Conservation (phyloP, 2,113 vertebrate genomes). For the Epinephelus moara region DNA sequence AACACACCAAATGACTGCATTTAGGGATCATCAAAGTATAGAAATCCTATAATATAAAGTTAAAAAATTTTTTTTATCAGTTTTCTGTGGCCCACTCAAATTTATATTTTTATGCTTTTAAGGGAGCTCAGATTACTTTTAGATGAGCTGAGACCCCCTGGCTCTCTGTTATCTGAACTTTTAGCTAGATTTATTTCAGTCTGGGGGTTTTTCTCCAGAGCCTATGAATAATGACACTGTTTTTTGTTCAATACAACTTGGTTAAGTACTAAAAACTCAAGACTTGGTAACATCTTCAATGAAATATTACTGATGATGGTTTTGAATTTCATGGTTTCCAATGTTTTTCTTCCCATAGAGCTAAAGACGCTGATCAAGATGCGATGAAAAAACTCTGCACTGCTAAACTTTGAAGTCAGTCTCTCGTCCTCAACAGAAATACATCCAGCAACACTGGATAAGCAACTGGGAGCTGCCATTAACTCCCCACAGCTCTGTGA, state of each 20-base stretch:
- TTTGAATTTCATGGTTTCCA: background rate
- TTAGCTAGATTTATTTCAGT: background rate
- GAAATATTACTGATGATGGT: background rate
- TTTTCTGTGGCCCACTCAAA: background rate
- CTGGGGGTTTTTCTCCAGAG: background rate
- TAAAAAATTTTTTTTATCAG: too few species aligned
- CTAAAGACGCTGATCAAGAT: background rate
- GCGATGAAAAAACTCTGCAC: background rate
- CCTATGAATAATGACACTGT: background rate
- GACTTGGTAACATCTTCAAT: background rate
- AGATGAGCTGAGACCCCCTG: background rate
- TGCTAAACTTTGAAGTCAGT: background rate
- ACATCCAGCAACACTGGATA: conserved; percentile 21
- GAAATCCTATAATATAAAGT: too few species aligned
- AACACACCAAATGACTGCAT: too few species aligned
- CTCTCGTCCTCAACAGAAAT: conserved; percentile 18
- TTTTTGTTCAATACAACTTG: background rate
- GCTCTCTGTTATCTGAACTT: background rate
- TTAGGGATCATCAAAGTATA: too few species aligned
- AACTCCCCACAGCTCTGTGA: conserved; percentile 64
- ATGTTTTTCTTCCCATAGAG: background rate
- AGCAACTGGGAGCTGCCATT: conserved; percentile 55
- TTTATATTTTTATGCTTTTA: background rate
- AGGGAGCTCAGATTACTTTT: background rate
- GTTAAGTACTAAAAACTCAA: background rate